Base-by-base conservation (phyloP, 2,797 vertebrate genomes). In the Amazona finschi region DNA sequence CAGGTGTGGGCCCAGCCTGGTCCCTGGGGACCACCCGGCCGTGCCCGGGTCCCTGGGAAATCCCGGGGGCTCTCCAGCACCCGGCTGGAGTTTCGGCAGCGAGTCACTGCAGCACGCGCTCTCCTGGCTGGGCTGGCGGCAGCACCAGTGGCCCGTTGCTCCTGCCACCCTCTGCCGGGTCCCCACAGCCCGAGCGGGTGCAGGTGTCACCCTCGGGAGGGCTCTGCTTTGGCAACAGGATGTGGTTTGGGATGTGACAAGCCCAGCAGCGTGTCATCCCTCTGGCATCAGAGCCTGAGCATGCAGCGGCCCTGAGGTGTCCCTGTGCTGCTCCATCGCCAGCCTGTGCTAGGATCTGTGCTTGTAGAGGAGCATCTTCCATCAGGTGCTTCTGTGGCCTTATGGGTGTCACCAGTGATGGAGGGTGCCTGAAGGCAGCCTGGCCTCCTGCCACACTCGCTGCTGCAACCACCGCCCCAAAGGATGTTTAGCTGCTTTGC, bases 231-330 rank as follows among this genome's bases (percentile, higher is more conserved):
- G 82, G 87, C 87, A 93, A 55, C 84, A 93, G 94, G 91, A 89
- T 89, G 91, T 77, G 87, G 84, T 85, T 87, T 83, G 89, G 95
- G 91, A 94, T 87, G 78, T 33, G 81, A 88, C 58, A 60, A 73
- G 67, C 55, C 47, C 46, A n/a, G 92, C 74, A n/a, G 80, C 4
- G 6, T 85, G 77, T 69, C 83, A 60, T 27, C 87, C 46, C 57
- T 33, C 21, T 6, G 0, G 43, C 70, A 9, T 3, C 1, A 2
- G 25, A 36, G 66, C 6, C 31, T 22, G 70, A 71, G 44, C 12
- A 0, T 0, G 5, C 0, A 5, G 17, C 64, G 74, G 69, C 53
- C 57, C 69, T 1, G 39, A 33, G 76, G 30, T 28, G 57, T 61
- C 38, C 72, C 57, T 0, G 4, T 1, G 36, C 46, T 22, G 61